These are phyloP conservation scores for Cydia fagiglandana DNA, from an alignment of 1,140 invertebrate genomes.

Conservation along the genomic window DNA sequence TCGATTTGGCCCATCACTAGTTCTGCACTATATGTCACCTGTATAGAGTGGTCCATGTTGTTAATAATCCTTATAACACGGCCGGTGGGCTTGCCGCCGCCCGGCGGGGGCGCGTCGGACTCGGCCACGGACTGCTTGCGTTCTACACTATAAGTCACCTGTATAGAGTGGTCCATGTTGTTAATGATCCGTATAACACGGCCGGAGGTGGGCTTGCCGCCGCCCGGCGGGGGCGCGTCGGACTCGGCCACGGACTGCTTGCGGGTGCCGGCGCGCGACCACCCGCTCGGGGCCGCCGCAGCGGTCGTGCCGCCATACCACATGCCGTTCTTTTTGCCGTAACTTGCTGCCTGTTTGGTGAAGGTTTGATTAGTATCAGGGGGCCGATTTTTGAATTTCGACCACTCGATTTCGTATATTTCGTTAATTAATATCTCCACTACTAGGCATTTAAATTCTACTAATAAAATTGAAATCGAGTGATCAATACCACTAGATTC, in stretches of 20 bases:
- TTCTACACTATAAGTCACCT: constrained; percentile 78
- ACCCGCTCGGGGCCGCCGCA: constrained; percentile 77
- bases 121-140: constrained; percentile 84
- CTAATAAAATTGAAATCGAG: too few relatives aligned
- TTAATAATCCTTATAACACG: constrained; percentile 95
- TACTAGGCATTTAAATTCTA: too few relatives aligned
- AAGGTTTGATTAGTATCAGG: constrained; percentile 20
- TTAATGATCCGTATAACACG: constrained; percentile 95
- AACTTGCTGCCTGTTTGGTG: constrained; percentile 84
- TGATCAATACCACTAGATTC: too few relatives aligned
- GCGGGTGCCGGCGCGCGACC: constrained; percentile 82
- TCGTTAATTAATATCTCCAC: too few relatives aligned
- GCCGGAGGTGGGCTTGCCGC: constrained; percentile 88
- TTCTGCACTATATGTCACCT: constrained; percentile 79
- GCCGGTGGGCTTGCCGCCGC: constrained; percentile 87
- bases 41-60: constrained; percentile 93
- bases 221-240: constrained; percentile 83
- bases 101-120: constrained; percentile 84
- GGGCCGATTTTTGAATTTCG: too few relatives aligned
- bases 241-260: constrained; percentile 88
- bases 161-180: constrained; percentile 93
- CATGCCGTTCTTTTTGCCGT: constrained; percentile 92
- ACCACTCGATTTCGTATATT: too few relatives aligned
- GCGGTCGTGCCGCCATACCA: constrained; percentile 87
- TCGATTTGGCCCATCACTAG: too few relatives aligned